Evolutionary conservation across 2,113 vertebrate species (phyloP), one percentile per base, ranked within the genome.

Genomic region (Bubo scandiacus): DNA sequence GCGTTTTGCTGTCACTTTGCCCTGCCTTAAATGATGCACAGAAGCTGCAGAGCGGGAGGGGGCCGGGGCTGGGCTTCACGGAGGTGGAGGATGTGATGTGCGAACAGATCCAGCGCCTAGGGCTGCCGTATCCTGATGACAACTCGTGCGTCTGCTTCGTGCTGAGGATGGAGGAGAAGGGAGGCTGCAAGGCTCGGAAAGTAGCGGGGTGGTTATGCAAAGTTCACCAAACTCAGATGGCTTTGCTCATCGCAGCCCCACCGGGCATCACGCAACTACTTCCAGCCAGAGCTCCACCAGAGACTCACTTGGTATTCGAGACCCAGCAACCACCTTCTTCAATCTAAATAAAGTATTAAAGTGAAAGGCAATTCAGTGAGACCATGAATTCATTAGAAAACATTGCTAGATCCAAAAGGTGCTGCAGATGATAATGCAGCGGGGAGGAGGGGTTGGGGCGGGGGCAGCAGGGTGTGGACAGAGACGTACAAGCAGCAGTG

Each of bases 281-380:
- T 62, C 87, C 66, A 70, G 73, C 32, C 71, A 11, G n/a, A 59
- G 72, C 67, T 59, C 34, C 73, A 18, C 5, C 43, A 3, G 13
- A 36, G 59, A 8, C 42, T 74, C 65, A 12, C 62, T 95, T 55
- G 68, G 72, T 42, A 87, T 84, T 79, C 7, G 11, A 66, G 75
- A 40, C 49, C 77, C 80, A 34, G 55, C 77, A 54, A 72, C 38
- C 59, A 42, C 81, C 78, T 86, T 32, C 91, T 94, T 92, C 93
- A 32, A 55, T 75, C 86, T 89, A 67, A 94, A 92, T 92, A 51
- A 87, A 74, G 88, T 12, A 7, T 75, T 73, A 47, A 61, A 95
- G 63, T 63, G 93, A 91, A 66, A 94, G 84, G 86, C 83, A 79
- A 87, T 87, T 91, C 57, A 19, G 68, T 1, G 68, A 89, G 81